Conservation (phyloP, 2,113 vertebrate genomes). For the Tetrax tetrax region DNA sequence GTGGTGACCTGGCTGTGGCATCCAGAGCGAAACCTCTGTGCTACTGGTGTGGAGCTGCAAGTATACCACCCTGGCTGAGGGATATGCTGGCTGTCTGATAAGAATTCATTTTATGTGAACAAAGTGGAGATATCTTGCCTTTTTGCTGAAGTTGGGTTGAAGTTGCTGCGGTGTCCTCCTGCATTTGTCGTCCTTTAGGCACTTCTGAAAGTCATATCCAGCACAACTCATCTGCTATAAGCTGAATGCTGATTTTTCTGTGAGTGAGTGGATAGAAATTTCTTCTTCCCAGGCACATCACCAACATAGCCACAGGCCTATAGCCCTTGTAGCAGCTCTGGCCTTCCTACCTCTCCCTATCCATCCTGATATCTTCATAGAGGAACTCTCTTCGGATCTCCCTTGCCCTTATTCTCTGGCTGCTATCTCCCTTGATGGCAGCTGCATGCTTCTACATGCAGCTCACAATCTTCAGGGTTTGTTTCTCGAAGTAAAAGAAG, state of each 20-base stretch:
- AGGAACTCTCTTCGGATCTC: not conserved
- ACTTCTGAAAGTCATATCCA: not conserved
- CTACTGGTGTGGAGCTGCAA: not conserved
- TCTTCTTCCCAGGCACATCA: not conserved
- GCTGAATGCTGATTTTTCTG: not conserved
- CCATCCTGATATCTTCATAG: not conserved
- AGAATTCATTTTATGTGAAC: not conserved
- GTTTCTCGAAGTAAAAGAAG: not conserved
- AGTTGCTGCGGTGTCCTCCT: not conserved
- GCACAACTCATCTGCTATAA: not conserved
- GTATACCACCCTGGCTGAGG: not conserved
- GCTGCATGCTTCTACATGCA: not conserved
- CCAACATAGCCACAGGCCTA: not conserved
- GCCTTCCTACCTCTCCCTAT: not conserved
- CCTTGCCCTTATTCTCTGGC: not conserved
- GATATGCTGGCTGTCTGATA: not conserved
- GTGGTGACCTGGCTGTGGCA: not conserved
- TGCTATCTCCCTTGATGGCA: not conserved
- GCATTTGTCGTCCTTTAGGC: not conserved
- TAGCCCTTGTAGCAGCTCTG: not conserved
- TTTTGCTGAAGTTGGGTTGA: not conserved
- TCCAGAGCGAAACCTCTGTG: not conserved
- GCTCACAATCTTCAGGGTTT: not conserved
- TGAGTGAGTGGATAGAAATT: not conserved
- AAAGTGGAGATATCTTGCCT: not conserved